These are phyloP conservation scores for Lasiurus cinereus DNA, from an alignment of 2,113 vertebrate genomes.

Conservation along the genomic window DNA sequence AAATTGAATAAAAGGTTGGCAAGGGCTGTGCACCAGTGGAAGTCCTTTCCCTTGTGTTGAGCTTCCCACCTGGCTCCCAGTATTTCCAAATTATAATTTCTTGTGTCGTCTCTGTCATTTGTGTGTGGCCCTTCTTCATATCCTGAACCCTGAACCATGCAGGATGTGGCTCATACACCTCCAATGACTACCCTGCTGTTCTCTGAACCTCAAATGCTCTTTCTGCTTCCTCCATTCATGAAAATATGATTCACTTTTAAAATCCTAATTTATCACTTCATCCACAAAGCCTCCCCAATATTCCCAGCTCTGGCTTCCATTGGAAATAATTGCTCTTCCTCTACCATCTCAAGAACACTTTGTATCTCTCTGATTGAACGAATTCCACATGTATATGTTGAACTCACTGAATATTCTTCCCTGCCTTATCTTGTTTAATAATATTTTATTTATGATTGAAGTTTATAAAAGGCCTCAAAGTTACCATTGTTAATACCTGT, in stretches of 20 bases:
- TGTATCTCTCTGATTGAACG: neutral
- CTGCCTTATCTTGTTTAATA: neutral
- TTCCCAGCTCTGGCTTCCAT: accelerated
- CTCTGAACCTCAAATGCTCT: neutral
- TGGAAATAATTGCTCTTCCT: neutral
- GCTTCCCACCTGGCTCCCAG: too few species aligned
- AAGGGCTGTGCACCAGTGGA: too few species aligned
- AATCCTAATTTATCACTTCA: neutral
- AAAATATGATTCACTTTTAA: neutral
- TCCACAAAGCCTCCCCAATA: neutral
- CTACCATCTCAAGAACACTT: neutral
- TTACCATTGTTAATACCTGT: neutral
- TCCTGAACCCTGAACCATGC: too few species aligned
- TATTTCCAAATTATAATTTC: too few species aligned
- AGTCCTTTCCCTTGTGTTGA: too few species aligned
- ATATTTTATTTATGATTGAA: conserved; percentile 6
- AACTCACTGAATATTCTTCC: neutral
- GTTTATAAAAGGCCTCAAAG: neutral
- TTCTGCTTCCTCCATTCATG: neutral
- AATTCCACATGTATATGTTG: neutral
- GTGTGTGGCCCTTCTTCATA: too few species aligned
- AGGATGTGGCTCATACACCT: too few species aligned
- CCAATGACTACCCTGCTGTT: neutral
- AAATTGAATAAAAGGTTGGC: too few species aligned
- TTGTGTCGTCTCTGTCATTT: too few species aligned